Percentiles rank a stretch among this genome's conserved stretches.
These are phyloP conservation scores for Lithobius niger DNA, from an alignment of 1,140 invertebrate genomes.

Conservation along the genomic window DNA sequence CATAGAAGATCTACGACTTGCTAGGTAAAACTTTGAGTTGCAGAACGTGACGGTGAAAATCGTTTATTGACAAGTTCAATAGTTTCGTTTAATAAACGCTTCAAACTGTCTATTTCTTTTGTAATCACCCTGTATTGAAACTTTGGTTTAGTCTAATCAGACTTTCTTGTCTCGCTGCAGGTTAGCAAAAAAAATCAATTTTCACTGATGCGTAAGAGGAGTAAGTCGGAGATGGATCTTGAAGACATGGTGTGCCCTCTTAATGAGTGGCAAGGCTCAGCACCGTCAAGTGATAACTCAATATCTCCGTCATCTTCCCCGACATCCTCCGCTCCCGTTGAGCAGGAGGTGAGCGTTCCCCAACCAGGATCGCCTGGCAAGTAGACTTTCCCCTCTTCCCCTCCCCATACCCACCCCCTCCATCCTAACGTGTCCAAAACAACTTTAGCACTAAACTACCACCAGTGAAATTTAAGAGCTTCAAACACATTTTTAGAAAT, in stretches of 20 bases:
- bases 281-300: no score
- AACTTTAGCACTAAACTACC: no score
- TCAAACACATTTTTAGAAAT: no score
- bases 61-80: conserved; percentile 1
- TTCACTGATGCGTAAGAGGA: conserved; percentile 73
- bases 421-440: no score
- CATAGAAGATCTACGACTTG: no score
- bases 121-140: conserved; percentile 13
- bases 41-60: no score
- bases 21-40: conserved; percentile 17
- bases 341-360: conserved; percentile 8
- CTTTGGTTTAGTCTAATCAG: conserved; percentile 14
- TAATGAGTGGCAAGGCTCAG: conserved; percentile 34
- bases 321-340: conserved; percentile 3
- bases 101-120: not conserved
- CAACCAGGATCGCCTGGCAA: not conserved
- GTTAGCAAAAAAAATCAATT: conserved; percentile 78
- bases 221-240: conserved; percentile 51
- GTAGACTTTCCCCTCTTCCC: not conserved
- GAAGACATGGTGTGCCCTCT: conserved; percentile 78
- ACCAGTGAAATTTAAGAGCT: no score
- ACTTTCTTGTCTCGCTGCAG: conserved; percentile 37
- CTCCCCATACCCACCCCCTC: conserved; percentile 8
- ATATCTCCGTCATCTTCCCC: no score
- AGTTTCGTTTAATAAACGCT: not conserved